phyloP scores from a whole-genome alignment of 2,888 invertebrate species.

The Phalera bucephala region DNA sequence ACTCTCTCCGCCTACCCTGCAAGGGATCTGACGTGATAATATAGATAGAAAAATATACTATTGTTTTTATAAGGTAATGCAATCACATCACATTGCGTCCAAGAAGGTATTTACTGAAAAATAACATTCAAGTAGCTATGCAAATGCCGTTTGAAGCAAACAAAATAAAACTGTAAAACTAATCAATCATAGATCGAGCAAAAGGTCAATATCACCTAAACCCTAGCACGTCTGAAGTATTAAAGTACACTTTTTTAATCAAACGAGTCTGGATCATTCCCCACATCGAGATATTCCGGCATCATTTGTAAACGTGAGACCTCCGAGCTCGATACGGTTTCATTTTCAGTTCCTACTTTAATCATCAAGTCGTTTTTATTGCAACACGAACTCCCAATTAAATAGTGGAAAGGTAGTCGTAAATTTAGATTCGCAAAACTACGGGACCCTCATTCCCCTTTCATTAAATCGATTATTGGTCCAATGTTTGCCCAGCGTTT shows the following conservation, averaged over 20 bases:
- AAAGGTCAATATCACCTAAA: conserved; percentile 4
- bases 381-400: conserved; percentile 74
- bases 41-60: no score
- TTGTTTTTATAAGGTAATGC: no score
- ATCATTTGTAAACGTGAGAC: conserved; percentile 47
- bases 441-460: conserved; percentile 67
- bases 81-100: no score
- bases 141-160: no score
- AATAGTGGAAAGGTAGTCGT: conserved; percentile 66
- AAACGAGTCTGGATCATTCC: conserved; percentile 12
- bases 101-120: background rate
- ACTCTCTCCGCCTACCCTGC: no score
- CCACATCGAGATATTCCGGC: conserved; percentile 25
- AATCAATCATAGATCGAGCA: no score
- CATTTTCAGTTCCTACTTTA: conserved; percentile 56
- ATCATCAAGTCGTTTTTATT: conserved; percentile 74
- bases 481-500: conserved; percentile 63
- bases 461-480: conserved; percentile 74
- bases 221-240: background rate
- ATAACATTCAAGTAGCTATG: no score
- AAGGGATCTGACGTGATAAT: no score
- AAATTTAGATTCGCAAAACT: conserved; percentile 72
- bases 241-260: conserved; percentile 1
- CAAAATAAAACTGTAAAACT: no score
- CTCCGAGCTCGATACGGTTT: conserved; percentile 32